Evolutionary conservation across 2,888 invertebrate genomes (phyloP).

Genomic region (Trypoxylon attenuatum): DNA sequence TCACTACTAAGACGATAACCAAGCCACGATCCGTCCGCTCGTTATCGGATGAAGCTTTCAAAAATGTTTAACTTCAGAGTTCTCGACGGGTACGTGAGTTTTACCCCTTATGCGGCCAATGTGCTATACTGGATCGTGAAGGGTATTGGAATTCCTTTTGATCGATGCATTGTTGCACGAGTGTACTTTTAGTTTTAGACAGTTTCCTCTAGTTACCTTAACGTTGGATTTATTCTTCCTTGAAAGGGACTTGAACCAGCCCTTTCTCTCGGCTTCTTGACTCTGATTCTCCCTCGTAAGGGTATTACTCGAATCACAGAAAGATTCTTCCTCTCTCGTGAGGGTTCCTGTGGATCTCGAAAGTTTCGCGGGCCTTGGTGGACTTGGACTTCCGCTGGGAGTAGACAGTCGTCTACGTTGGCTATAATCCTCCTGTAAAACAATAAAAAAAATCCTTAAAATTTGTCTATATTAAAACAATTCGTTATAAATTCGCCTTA

Average conservation of each 20-base stretch:
- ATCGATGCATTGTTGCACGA: too few species aligned
- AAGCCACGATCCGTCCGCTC: constrained; percentile 42
- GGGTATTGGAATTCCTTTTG: too few species aligned
- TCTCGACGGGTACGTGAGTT: neutral
- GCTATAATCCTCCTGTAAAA: constrained; percentile 79
- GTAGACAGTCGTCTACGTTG: constrained; percentile 85
- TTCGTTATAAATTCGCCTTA: too few species aligned
- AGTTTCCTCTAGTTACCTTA: constrained; percentile 76
- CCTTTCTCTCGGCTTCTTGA: constrained; percentile 76
- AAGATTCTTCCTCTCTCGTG: constrained; percentile 69
- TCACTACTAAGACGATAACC: constrained; percentile 45
- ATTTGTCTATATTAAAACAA: constrained; percentile 5
- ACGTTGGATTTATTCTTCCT: constrained; percentile 79
- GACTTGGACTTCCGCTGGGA: constrained; percentile 82
- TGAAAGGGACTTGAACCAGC: constrained; percentile 88
- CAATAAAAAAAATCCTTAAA: constrained; percentile 14
- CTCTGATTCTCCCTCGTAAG: constrained; percentile 72
- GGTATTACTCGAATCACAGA: constrained; percentile 74
- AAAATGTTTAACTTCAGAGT: constrained; percentile 20
- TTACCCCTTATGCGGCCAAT: neutral
- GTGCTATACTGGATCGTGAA: too few species aligned
- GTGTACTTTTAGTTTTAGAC: too few species aligned
- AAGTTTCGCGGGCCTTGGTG: constrained; percentile 78
- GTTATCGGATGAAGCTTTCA: constrained; percentile 44
- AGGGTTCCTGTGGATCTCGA: constrained; percentile 72